Evolutionary conservation across 1,140 invertebrate genomes (phyloP).

Genomic region (Drosophila ficusphila): DNA sequence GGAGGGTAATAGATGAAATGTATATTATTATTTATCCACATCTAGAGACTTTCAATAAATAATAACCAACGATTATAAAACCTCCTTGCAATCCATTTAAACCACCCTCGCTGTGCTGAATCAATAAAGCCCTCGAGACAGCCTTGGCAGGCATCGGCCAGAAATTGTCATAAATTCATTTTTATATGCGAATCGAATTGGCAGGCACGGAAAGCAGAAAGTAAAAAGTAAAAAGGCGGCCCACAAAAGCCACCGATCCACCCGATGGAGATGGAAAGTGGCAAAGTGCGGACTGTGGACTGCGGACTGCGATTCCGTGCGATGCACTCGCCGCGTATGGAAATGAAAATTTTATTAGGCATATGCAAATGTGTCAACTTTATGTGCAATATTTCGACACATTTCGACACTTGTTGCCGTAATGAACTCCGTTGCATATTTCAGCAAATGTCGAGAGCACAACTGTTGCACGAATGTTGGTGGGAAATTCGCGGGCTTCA

Average conservation of each 20-base stretch:
- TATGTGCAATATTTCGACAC: slow-evolving; percentile 76
- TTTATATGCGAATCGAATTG: slow-evolving; percentile 70
- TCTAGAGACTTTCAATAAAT: too few relatives aligned
- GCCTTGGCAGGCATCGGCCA: slow-evolving; percentile 67
- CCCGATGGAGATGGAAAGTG: slow-evolving; percentile 51
- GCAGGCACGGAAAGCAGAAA: slow-evolving; percentile 70
- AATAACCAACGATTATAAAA: too few relatives aligned
- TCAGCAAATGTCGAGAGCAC: slow-evolving; percentile 41
- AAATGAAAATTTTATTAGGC: slow-evolving; percentile 77
- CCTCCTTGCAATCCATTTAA: background rate
- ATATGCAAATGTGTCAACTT: slow-evolving; percentile 83
- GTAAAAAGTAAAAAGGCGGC: slow-evolving; percentile 33
- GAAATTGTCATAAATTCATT: slow-evolving; percentile 82
- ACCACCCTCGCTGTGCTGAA: slow-evolving; percentile 17
- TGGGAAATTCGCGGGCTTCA: slow-evolving; percentile 27
- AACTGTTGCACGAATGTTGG: slow-evolving; percentile 49
- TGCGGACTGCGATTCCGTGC: slow-evolving; percentile 17
- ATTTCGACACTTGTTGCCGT: slow-evolving; percentile 74
- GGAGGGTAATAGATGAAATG: too few relatives aligned
- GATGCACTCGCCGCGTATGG: slow-evolving; percentile 32
- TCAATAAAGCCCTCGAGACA: slow-evolving; percentile 53
- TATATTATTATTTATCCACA: too few relatives aligned
- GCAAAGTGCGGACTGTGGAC: slow-evolving; percentile 32
- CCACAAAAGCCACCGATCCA: slow-evolving; percentile 34
- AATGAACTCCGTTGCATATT: slow-evolving; percentile 64